Evolutionary conservation across 2,113 vertebrate species (phyloP), one percentile per base, ranked within the genome.

Genomic region (Candoia aspera): DNA sequence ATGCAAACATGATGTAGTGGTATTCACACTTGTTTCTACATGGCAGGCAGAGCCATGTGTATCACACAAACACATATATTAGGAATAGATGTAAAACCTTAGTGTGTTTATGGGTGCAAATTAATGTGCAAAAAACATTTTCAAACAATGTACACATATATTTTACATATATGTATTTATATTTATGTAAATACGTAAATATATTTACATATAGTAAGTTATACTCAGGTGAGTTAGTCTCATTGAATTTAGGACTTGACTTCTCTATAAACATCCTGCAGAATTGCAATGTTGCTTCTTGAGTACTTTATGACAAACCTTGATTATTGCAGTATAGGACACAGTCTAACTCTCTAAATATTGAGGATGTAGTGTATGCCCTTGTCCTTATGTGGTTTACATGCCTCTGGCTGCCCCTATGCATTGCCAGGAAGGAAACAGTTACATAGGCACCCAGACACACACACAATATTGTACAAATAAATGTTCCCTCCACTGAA

Each of bases 21-120:
- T 17, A 37, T 89, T 92, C 21, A 62, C 42, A n/a, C 46, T 37
- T 37, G n/a, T 84, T 89, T 92, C 17, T 58, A 62, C 58, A 89
- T 62, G 91, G 12, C 60, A n/a, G n/a, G 46, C 33, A 89, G 37
- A 84, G 58, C 46, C 17, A 26, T 33, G 8, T 49, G n/a, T 17
- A 4, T 62, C 23, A 89, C 21, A 42, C 84, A n/a, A 19, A 59
- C 88, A 26, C 46, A 59, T 62, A 33, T 84, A 33, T 53, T 53
- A 49, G 59, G 46, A 62, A 42, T 46, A 60, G 64, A 15, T 42
- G 64, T 33, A 23, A 37, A 54, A 21, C 17, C 29, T 10, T 26
- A 54, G 6, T 23, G 53, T 8, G 10, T n/a, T 1, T 68, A 42
- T 83, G 68, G 4, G 49, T 83, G 58, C 59, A 24, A 73, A 13